These are phyloP conservation scores for Nansenia antarctica DNA, from an alignment of 2,113 vertebrate species.

Conservation along the genomic window DNA sequence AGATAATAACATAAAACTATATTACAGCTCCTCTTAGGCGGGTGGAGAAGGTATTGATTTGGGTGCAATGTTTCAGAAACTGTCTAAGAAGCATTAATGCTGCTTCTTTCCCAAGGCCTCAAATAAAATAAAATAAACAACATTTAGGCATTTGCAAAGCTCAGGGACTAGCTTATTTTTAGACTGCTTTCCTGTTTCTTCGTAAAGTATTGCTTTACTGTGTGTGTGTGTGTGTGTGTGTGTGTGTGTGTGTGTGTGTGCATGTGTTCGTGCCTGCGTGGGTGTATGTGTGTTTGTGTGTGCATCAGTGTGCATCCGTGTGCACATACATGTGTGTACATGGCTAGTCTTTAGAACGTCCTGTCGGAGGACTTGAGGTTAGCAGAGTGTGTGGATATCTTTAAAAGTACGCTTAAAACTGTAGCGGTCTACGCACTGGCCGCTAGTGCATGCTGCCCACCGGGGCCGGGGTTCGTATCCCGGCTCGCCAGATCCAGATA, in stretches of 20 bases:
- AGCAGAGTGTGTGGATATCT: no score
- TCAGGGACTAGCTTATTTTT: slow-evolving; percentile 47
- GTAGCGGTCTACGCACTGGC: no score
- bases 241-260: background rate
- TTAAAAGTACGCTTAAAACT: no score
- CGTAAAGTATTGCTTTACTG: slow-evolving; percentile 14
- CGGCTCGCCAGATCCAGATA: no score
- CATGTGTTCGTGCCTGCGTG: no score
- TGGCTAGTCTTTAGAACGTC: no score
- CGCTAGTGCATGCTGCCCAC: no score
- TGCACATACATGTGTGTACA: background rate
- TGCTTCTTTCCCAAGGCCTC: slow-evolving; percentile 46
- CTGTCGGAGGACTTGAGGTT: no score
- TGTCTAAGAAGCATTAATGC: slow-evolving; percentile 59
- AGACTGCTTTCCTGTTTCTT: slow-evolving; percentile 18
- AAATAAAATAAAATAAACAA: slow-evolving; percentile 50
- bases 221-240: slow-evolving; percentile 16
- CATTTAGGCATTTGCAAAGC: slow-evolving; percentile 48
- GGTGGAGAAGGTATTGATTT: slow-evolving; percentile 75
- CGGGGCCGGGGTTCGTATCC: no score
- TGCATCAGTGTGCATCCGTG: slow-evolving; percentile 1
- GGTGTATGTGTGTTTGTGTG: background rate
- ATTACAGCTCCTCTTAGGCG: slow-evolving; percentile 71
- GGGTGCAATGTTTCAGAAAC: slow-evolving; percentile 65
- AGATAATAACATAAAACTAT: slow-evolving; percentile 74